These are phyloP conservation scores for Microchrysa polita DNA, from an alignment of 2,888 invertebrate genomes.

Conservation along the genomic window DNA sequence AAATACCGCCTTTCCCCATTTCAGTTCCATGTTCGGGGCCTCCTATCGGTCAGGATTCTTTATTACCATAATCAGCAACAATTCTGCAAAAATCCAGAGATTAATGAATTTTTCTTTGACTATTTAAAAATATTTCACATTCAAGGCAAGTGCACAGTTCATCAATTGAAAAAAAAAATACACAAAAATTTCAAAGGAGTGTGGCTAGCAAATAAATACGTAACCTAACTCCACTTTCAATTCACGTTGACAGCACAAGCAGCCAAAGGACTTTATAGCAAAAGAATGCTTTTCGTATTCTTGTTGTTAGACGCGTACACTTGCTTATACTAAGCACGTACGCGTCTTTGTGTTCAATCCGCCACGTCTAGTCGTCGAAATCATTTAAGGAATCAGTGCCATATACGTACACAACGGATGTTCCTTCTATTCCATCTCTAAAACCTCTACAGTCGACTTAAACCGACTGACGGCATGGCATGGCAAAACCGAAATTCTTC, in stretches of 20 bases:
- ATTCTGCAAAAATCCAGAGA: too few species aligned
- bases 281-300: constrained; percentile 26
- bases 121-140: too few species aligned
- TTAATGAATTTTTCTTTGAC: too few species aligned
- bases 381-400: constrained; percentile 48
- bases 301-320: constrained; percentile 32
- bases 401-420: constrained; percentile 21
- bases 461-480: not conserved
- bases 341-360: constrained; percentile 45
- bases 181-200: constrained; percentile 14
- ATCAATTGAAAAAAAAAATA: constrained; percentile 24
- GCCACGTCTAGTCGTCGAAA: constrained; percentile 48
- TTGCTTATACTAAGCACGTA: constrained; percentile 45
- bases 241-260: constrained; percentile 16
- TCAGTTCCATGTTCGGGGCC: too few species aligned
- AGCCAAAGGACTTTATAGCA: not conserved
- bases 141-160: constrained; percentile 9
- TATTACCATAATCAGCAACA: too few species aligned
- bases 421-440: not conserved
- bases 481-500: constrained; percentile 34
- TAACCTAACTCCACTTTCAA: constrained; percentile 10
- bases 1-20: too few species aligned
- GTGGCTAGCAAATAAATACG: constrained; percentile 17
- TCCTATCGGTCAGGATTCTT: too few species aligned
- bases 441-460: not conserved